These are phyloP conservation scores for Automeris io DNA, from an alignment of 2,888 invertebrate species.

Conservation along the genomic window DNA sequence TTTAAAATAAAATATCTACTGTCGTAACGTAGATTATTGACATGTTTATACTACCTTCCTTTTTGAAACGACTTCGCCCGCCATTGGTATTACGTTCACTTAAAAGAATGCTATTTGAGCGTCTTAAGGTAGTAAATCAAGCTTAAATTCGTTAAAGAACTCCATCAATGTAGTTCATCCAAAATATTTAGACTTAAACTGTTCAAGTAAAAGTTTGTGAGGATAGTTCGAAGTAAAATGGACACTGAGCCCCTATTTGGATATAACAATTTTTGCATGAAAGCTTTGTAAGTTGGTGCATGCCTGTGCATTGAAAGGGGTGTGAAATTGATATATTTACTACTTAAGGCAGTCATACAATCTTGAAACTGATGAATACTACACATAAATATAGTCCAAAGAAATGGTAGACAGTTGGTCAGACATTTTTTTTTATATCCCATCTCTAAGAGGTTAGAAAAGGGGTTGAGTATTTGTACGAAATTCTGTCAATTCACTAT, in stretches of 20 bases:
- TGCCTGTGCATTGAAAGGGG: slow-evolving; percentile 44
- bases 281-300: slow-evolving; percentile 43
- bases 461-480: no score
- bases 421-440: no score
- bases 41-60: no score
- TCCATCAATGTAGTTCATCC: slow-evolving; percentile 30
- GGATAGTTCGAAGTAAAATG: slow-evolving; percentile 24
- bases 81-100: slow-evolving; percentile 4
- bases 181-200: slow-evolving; percentile 20
- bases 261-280: slow-evolving; percentile 36
- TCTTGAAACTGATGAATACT: not conserved
- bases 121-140: slow-evolving; percentile 52
- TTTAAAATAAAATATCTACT: no score
- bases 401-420: no score
- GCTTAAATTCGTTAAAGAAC: slow-evolving; percentile 44
- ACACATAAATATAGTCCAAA: no score
- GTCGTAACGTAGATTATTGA: no score
- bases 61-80: no score
- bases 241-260: slow-evolving; percentile 29
- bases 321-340: slow-evolving; percentile 16
- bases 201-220: not conserved
- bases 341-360: not conserved
- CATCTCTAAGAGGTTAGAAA: no score
- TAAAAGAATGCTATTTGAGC: slow-evolving; percentile 14
- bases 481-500: no score